Conservation (phyloP, 2,113 vertebrate species). For the Cebus imitator region DNA sequence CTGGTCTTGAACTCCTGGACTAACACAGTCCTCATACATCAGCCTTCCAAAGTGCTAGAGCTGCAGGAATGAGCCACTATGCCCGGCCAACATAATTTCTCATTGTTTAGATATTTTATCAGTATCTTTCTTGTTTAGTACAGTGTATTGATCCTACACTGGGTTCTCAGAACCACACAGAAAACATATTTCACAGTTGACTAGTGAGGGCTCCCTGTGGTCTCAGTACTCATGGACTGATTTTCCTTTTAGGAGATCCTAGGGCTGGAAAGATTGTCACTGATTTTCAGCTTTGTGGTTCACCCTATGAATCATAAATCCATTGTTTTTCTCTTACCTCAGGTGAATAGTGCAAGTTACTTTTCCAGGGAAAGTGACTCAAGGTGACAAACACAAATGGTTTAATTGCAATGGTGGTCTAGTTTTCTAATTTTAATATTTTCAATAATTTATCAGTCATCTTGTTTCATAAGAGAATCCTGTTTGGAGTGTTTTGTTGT, state of each 20-base stretch:
- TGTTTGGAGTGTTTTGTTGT: background rate
- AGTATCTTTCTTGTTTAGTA: background rate
- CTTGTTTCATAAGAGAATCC: constrained; percentile 20
- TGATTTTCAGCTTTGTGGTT: background rate
- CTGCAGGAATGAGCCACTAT: too few relatives aligned
- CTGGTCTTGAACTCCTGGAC: too few relatives aligned
- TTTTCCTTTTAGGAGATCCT: background rate
- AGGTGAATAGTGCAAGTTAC: background rate
- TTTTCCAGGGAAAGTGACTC: background rate
- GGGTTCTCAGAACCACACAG: background rate
- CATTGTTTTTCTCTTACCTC: background rate
- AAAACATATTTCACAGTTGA: background rate
- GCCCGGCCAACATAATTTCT: background rate
- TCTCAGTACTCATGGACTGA: background rate
- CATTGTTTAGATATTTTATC: background rate
- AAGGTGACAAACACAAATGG: background rate
- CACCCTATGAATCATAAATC: background rate
- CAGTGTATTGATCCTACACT: background rate
- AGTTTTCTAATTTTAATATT: background rate
- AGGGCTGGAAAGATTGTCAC: background rate
- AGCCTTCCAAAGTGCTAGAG: too few relatives aligned
- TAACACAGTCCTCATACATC: too few relatives aligned
- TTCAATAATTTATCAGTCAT: background rate
- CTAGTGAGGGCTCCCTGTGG: background rate
- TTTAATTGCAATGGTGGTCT: background rate